phyloP scores from a whole-genome alignment of 2,888 invertebrate genomes.

The Campoplex nolae region DNA sequence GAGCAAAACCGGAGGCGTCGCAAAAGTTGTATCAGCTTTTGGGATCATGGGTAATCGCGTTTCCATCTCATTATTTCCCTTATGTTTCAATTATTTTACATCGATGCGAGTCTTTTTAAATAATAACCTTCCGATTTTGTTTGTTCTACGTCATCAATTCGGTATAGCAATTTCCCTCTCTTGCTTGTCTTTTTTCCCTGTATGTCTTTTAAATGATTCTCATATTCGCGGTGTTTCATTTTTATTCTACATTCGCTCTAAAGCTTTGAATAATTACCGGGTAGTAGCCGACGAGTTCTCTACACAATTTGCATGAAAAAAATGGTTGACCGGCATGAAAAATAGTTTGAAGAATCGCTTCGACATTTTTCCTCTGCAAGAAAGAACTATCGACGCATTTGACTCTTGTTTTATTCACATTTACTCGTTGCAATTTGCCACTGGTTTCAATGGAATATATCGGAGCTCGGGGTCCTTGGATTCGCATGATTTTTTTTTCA shows the following conservation, averaged over 20 bases:
- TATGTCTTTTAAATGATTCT: no score
- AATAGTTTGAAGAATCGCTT: neutral
- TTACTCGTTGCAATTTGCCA: neutral
- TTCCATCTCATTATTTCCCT: neutral
- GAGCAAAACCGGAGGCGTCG: conserved; percentile 86
- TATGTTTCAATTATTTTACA: no score
- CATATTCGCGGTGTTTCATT: no score
- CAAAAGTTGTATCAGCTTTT: conserved; percentile 95
- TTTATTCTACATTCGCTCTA: no score
- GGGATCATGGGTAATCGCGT: conserved; percentile 93
- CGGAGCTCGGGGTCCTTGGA: neutral
- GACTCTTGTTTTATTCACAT: neutral
- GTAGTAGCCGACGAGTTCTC: neutral
- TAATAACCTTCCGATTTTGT: no score
- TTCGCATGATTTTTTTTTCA: neutral
- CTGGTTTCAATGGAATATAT: neutral
- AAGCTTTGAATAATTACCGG: neutral
- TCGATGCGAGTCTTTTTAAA: no score
- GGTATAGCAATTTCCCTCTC: no score
- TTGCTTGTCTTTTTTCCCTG: no score
- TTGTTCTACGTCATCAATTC: no score
- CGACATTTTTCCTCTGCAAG: no score
- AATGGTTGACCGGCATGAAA: neutral
- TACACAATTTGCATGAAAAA: neutral
- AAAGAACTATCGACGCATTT: neutral